Base-by-base conservation (phyloP, 2,888 invertebrate genomes). In the Scaptomyza tumidula region DNA sequence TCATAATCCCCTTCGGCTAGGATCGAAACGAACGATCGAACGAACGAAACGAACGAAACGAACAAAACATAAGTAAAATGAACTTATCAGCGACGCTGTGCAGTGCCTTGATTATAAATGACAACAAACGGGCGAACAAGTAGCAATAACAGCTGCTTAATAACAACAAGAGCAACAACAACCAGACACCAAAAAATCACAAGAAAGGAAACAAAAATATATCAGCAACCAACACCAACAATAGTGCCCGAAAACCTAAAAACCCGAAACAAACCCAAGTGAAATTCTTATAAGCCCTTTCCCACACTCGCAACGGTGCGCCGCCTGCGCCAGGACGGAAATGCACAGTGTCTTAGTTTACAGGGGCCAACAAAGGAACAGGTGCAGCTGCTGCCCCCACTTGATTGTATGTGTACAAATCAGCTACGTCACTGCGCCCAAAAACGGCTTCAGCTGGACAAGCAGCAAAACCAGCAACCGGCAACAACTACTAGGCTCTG, bases 211-310 rank as follows among this genome's bases (percentile, higher is more conserved):
- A 78, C 77, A 78, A 68, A 74, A 74, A 77, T 71, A 77, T 71
- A 78, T 50, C 57, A 63, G 57, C 67, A 78, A 58, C 74, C 74
- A 69, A 56, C 70, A 24, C 24, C 3, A 70, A 81, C 62, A 72
- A 73, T 71, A 78, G 65, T 62, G 57, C 69, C 75, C 69, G 55
- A 74, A 77, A 66, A 74, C 69, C 76, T 75, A 64, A 83, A 84
- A 79, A 78, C 67, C 76, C 55, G 74, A 82, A 68, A 79, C 78
- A 83, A 75, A 45, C 80, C 80, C 87, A 80, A 86, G 87, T 86
- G 85, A 85, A 86, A 85, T 85, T 85, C 85, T 85, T 85, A 85
- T 85, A 85, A 85, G 85, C 85, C 85, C 85, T 85, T 85, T 85
- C 85, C 85, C 85, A 85, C 85, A 85, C 87, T 85, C 85, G 82